Conservation (phyloP, 1,140 invertebrate species). For the Leptinotarsa texana region DNA sequence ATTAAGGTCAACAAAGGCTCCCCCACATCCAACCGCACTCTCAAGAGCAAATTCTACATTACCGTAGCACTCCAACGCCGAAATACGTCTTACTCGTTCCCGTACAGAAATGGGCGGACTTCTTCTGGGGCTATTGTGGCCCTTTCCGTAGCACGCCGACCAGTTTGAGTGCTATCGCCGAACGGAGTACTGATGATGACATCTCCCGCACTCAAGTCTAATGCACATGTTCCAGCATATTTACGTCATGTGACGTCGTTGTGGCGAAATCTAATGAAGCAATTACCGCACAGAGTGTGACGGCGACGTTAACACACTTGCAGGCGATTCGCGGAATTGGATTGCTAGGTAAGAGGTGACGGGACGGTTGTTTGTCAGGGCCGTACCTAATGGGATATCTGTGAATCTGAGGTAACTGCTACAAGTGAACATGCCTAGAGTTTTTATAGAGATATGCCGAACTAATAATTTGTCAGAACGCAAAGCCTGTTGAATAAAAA, state of each 20-base stretch:
- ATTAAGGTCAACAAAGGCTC: not conserved
- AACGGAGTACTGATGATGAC: constrained; percentile 32
- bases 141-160: not conserved
- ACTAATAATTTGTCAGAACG: no score
- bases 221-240: constrained; percentile 45
- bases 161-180: not conserved
- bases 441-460: no score
- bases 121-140: constrained; percentile 12
- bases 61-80: not conserved
- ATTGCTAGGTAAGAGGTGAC: not conserved
- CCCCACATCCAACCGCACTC: not conserved
- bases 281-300: constrained; percentile 43
- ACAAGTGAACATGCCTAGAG: no score
- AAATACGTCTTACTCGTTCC: not conserved
- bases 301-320: constrained; percentile 34
- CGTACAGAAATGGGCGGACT: not conserved
- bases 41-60: not conserved
- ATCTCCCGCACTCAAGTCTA: constrained; percentile 39
- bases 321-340: constrained; percentile 21
- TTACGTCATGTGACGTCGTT: constrained; percentile 35
- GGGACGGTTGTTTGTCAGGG: not conserved
- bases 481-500: no score
- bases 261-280: constrained; percentile 48
- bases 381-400: not conserved
- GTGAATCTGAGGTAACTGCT: no score